Base-by-base conservation (phyloP, 1,140 invertebrate species). In the Himalopsyche phryganea region DNA sequence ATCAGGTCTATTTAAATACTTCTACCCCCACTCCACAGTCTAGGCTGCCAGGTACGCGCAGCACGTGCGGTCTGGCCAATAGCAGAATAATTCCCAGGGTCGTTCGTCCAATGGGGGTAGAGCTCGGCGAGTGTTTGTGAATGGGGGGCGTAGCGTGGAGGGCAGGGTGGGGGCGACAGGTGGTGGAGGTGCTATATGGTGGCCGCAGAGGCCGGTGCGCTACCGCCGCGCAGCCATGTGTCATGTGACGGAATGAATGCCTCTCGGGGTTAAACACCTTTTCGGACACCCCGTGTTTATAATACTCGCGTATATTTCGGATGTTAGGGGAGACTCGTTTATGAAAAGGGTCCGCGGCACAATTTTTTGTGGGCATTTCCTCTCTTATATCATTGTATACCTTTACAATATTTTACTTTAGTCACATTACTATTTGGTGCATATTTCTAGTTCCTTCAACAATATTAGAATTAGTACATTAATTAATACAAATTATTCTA, bases 21-120 rank as follows among this genome's bases (percentile, higher is more conserved):
- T 19, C 48, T 49, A n/a, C 48, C 60, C 60, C 47, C 50, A 13
- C 57, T 44, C 40, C 19, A 6, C 1, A 15, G 47, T 42, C 36
- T 32, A 20, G 23, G 32, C 60, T 13, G 50, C 54, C 53, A 61
- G 47, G 36, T 61, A 54, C 23, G 45, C 45, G 33, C 48, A 6
- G 55, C 63, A 65, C 63, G 63, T 65, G 63, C 55, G 50, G 36
- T 10, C 15, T 14, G 50, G 52, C 60, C 63, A 65, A 62, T 65
- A 7, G 48, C 44, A 28, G 35, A n/a, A 6, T 6, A 51, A 50
- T 40, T 53, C 32, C 33, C 45, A 49, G 13, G 56, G 38, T 40
- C 14, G 14, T 35, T 10, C 18, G 28, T 15, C 47, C 56, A 47
- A 54, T 55, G 33, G 42, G 13, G 42, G 35, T 11, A 17, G 13